These are phyloP conservation scores for Uria aalge DNA, from an alignment of 2,113 vertebrate species.

Conservation along the genomic window DNA sequence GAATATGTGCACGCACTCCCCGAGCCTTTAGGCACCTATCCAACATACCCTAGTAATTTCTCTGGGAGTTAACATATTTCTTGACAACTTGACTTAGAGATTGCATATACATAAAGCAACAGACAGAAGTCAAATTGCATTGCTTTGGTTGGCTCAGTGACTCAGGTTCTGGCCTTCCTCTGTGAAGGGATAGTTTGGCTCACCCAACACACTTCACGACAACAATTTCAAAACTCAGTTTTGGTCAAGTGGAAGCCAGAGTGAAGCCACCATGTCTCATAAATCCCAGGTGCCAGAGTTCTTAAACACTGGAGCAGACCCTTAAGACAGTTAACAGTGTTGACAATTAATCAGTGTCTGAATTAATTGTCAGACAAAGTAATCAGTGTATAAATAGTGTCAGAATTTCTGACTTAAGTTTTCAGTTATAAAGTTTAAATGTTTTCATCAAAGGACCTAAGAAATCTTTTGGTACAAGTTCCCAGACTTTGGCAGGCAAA, in stretches of 20 bases:
- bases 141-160: not conserved
- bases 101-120: not conserved
- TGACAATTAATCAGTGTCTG: not conserved
- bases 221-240: not conserved
- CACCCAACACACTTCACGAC: not conserved
- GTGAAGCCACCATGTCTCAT: not conserved
- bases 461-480: not conserved
- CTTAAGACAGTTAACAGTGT: not conserved
- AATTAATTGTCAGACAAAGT: constrained; percentile 11
- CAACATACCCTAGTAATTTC: not conserved
- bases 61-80: not conserved
- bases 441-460: not conserved
- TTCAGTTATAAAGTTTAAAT: not conserved
- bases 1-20: not conserved
- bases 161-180: not conserved
- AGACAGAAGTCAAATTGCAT: not conserved
- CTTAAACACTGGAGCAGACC: not conserved
- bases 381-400: not conserved
- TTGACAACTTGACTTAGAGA: not conserved
- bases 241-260: not conserved
- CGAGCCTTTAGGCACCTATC: not conserved
- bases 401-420: constrained; percentile 9
- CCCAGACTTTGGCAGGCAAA: not conserved
- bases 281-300: constrained; percentile 16
- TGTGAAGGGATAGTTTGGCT: not conserved